Base-by-base conservation (phyloP, 2,888 invertebrate species). In the Xestobium rufovillosum region DNA sequence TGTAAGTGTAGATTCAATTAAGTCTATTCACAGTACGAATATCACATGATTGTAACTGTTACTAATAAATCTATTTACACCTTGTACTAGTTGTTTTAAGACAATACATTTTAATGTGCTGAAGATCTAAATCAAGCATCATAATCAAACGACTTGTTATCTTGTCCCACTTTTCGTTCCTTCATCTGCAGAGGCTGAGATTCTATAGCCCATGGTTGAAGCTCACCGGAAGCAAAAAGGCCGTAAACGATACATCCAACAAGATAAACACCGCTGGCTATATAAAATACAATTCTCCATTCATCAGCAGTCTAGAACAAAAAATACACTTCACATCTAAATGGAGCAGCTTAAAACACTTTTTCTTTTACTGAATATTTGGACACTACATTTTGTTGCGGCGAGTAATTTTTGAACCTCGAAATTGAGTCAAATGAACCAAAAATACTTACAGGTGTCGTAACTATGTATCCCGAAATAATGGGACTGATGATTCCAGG, bases 401-500 rank as follows among this genome's bases (percentile, higher is more conserved):
- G n/a, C n/a, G n/a, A n/a, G n/a, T n/a, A n/a, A n/a, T n/a, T n/a
- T n/a, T n/a, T n/a, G n/a, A n/a, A n/a, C n/a, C n/a, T n/a, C n/a
- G n/a, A n/a, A n/a, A n/a, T n/a, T n/a, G n/a, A n/a, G n/a, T n/a
- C n/a, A n/a, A n/a, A n/a, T n/a, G n/a, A n/a, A n/a, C n/a, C n/a
- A n/a, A 19, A 19, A 8, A 25, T n/a, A 47, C 53, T 58, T 58
- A 85, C 87, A 71, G 81, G 77, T 45, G 83, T 68, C 39, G 74
- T 72, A 10, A 88, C 86, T 36, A 91, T 78, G 34, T 75, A 73
- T 4, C 89, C 89, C 0, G 87, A 84, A 1, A 91, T 65, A 8
- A 81, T 72, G 0, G 92, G 94, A 57, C 88, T 87, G n/a, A 92
- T 67, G 52, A 94, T 90, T 15, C 94, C 94, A 1, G 94, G 91